phyloP scores from a whole-genome alignment of 1,140 invertebrate genomes.

The Meloidogyne exigua region DNA sequence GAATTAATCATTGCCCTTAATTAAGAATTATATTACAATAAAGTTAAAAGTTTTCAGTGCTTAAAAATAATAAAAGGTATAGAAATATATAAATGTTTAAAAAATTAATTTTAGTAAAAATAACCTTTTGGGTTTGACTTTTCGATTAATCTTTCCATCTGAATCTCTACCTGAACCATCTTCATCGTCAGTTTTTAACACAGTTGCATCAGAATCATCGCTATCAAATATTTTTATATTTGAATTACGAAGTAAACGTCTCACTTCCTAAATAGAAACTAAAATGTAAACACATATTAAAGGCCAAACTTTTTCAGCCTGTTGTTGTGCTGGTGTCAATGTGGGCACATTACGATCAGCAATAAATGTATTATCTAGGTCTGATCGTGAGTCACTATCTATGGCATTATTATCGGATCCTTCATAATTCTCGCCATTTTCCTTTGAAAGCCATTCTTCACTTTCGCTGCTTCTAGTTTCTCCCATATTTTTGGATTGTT shows the following conservation, averaged over 20 bases:
- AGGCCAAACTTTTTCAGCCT: neutral
- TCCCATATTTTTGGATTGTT: neutral
- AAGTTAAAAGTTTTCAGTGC: too few species aligned
- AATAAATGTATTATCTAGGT: neutral
- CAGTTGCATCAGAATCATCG: slow-evolving; percentile 5
- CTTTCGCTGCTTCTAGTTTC: neutral
- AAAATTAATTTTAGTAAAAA: too few species aligned
- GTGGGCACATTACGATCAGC: neutral
- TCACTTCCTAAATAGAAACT: slow-evolving; percentile 14
- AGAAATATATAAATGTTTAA: too few species aligned
- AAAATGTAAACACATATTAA: neutral
- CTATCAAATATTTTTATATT: neutral
- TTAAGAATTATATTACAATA: too few species aligned
- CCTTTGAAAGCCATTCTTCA: slow-evolving; percentile 19
- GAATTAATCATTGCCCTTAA: neutral
- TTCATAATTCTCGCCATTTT: neutral
- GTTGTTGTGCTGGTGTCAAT: slow-evolving; percentile 8
- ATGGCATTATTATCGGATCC: neutral
- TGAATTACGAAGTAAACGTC: slow-evolving; percentile 7
- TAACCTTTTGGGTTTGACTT: neutral
- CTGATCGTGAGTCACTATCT: neutral
- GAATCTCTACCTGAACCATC: neutral
- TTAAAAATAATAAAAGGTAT: too few species aligned
- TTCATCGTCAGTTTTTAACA: slow-evolving; percentile 5
- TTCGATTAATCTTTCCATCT: neutral